phyloP scores from a whole-genome alignment of 2,113 vertebrate species.

The Azemiops feae region DNA sequence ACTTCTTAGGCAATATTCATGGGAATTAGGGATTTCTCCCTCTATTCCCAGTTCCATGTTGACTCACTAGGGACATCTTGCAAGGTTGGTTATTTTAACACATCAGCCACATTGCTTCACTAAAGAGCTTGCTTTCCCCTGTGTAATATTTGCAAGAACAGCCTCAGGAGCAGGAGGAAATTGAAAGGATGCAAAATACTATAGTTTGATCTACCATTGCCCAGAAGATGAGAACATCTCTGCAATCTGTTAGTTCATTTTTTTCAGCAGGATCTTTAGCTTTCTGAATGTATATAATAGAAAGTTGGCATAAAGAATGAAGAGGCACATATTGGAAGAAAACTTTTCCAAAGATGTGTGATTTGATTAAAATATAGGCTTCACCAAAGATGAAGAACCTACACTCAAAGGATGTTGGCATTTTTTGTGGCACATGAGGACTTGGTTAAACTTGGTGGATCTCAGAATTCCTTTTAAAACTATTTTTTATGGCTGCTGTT shows the following conservation, averaged over 20 bases:
- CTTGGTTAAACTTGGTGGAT: not conserved
- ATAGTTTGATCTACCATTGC: not conserved
- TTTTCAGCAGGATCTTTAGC: not conserved
- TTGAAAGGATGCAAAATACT: not conserved
- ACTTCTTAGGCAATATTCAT: not conserved
- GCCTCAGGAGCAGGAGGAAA: not conserved
- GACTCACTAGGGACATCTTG: not conserved
- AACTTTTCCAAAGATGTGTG: not conserved
- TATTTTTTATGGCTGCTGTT: not conserved
- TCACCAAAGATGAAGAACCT: not conserved
- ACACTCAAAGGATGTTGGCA: not conserved
- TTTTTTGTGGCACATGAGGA: not conserved
- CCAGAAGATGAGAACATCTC: conserved; percentile 6
- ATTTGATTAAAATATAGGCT: not conserved
- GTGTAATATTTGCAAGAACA: not conserved
- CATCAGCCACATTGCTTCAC: not conserved
- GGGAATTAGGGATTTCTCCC: not conserved
- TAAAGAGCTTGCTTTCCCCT: not conserved
- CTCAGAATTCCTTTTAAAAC: not conserved
- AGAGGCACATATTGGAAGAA: not conserved
- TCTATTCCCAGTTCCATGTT: not conserved
- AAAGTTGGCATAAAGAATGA: not conserved
- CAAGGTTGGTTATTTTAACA: conserved; percentile 10
- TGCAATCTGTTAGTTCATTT: not conserved
- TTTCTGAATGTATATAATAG: not conserved